phyloP scores from a whole-genome alignment of 2,113 vertebrate species.

The Turdus rufiventris region DNA sequence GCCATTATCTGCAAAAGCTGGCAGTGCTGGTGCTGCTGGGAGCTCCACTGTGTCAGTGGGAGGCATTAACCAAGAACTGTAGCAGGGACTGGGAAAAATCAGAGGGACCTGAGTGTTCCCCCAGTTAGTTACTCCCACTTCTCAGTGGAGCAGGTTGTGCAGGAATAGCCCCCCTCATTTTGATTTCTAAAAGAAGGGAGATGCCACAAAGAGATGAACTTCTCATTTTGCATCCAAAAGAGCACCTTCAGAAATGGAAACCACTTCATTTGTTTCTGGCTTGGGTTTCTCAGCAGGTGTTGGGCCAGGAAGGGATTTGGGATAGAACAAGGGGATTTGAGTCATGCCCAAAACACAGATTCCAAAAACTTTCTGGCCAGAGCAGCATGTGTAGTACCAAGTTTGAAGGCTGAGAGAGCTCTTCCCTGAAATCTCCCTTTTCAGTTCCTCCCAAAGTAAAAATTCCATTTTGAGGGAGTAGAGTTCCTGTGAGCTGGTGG shows the following conservation, averaged over 20 bases:
- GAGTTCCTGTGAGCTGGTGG: not conserved
- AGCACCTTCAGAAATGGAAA: not conserved
- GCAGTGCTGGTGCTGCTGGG: not conserved
- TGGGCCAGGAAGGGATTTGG: not conserved
- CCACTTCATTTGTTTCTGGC: not conserved
- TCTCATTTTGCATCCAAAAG: not conserved
- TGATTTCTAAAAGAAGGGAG: not conserved
- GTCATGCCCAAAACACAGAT: not conserved
- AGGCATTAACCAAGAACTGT: not conserved
- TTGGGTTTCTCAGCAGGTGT: not conserved
- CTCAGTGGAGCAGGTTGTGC: not conserved
- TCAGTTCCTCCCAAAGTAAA: not conserved
- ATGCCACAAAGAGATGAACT: not conserved
- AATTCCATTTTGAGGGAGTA: not conserved
- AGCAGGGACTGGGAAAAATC: not conserved
- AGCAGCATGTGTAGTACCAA: rapidly evolving
- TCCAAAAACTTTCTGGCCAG: not conserved
- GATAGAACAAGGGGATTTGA: not conserved
- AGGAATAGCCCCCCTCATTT: not conserved
- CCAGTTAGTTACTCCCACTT: not conserved
- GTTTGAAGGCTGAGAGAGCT: not conserved
- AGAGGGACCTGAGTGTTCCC: not conserved
- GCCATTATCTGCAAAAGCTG: not conserved
- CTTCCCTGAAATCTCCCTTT: not conserved
- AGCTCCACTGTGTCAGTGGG: not conserved